A percentile compares a stretch with the other conserved stretches of the same genome.
Evolutionary conservation across 1,140 invertebrate species (phyloP).

Genomic region (Brachystomella parvula): DNA sequence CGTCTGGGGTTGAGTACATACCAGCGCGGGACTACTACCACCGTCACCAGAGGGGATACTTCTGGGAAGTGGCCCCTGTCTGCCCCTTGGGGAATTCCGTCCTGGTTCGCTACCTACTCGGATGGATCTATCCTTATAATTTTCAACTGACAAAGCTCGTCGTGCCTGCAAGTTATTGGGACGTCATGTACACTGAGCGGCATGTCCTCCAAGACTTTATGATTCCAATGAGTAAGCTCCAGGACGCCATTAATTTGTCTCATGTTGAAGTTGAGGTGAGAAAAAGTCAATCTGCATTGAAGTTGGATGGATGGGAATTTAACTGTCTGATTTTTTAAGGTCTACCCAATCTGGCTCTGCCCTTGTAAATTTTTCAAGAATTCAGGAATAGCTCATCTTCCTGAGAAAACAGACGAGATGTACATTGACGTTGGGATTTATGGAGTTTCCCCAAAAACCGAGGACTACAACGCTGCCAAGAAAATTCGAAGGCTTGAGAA

Average conservation of each 20-base stretch:
- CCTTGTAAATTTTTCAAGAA: slow-evolving; percentile 70
- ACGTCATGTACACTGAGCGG: neutral
- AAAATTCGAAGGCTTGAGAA: neutral
- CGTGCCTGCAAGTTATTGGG: neutral
- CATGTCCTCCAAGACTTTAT: slow-evolving; percentile 14
- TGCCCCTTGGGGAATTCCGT: neutral
- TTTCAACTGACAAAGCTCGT: slow-evolving; percentile 6
- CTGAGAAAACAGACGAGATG: neutral
- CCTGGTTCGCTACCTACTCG: neutral
- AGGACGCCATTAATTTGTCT: neutral
- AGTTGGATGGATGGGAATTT: neutral
- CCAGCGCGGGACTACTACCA: slow-evolving; percentile 73
- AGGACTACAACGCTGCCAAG: neutral
- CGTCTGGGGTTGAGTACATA: slow-evolving; percentile 54
- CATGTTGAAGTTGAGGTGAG: neutral
- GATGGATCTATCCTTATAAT: slow-evolving; percentile 6
- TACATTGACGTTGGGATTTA: slow-evolving; percentile 9
- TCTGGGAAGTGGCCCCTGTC: slow-evolving; percentile 51
- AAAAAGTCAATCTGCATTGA: neutral
- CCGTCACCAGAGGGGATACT: slow-evolving; percentile 65
- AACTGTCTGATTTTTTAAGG: neutral
- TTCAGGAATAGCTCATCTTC: slow-evolving; percentile 47
- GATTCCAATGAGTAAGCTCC: slow-evolving; percentile 9
- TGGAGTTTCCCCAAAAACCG: slow-evolving; percentile 6
- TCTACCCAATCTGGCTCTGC: slow-evolving; percentile 73